These are phyloP conservation scores for Achatina immaculata DNA, from an alignment of 1,140 invertebrate genomes.

Conservation along the genomic window DNA sequence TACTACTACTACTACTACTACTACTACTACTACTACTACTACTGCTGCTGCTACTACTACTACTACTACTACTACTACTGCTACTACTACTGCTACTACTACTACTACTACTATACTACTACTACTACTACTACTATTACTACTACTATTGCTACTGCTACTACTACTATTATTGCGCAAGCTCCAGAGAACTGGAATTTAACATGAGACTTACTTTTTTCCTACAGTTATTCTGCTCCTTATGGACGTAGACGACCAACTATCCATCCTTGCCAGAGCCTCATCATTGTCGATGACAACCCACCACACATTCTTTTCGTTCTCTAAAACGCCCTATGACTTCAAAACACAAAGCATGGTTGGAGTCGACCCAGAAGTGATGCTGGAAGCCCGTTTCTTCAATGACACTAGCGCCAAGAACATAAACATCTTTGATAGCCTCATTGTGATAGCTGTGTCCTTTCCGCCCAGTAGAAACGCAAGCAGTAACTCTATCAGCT, in stretches of 20 bases:
- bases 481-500: too few relatives aligned
- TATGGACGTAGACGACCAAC: conserved; percentile 25
- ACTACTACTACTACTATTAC: too few relatives aligned
- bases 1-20: too few relatives aligned
- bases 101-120: too few relatives aligned
- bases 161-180: too few relatives aligned
- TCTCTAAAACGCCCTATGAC: conserved; percentile 25
- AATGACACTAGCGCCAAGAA: background rate
- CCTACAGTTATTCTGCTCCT: conserved; percentile 12
- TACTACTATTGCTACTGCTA: too few relatives aligned
- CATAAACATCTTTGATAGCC: conserved; percentile 27
- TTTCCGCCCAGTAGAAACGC: background rate
- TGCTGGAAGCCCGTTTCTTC: background rate
- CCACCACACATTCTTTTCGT: conserved; percentile 17
- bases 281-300: conserved; percentile 20
- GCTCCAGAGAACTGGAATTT: too few relatives aligned
- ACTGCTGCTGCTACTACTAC: too few relatives aligned
- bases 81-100: too few relatives aligned
- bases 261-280: conserved; percentile 4
- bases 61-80: too few relatives aligned
- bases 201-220: background rate
- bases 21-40: too few relatives aligned
- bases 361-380: background rate
- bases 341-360: background rate
- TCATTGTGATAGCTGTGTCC: conserved; percentile 16